phyloP scores from a whole-genome alignment of 2,888 invertebrate genomes.

The Elmis aenea region DNA sequence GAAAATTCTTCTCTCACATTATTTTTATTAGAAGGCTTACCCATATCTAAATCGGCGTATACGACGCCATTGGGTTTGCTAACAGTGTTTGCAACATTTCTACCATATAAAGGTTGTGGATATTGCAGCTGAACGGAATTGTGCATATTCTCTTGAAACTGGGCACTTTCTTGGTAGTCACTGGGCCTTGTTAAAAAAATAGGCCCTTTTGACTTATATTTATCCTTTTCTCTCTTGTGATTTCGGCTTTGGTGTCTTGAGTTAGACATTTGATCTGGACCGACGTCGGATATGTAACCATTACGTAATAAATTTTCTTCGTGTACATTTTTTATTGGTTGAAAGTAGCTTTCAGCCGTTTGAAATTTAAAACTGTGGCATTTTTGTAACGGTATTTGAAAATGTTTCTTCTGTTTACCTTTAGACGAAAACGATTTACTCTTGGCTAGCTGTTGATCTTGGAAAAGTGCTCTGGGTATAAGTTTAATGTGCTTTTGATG shows the following conservation, averaged over 20 bases:
- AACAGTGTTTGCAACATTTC: conserved; percentile 18
- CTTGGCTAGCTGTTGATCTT: conserved; percentile 40
- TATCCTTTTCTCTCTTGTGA: conserved; percentile 30
- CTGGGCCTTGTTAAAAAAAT: conserved; percentile 39
- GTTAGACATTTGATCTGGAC: conserved; percentile 32
- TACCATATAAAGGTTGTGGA: conserved; percentile 41
- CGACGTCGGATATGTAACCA: conserved; percentile 42
- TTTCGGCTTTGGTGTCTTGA: conserved; percentile 31
- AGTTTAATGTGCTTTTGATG: conserved; percentile 52
- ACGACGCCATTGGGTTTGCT: conserved; percentile 44
- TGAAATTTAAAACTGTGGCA: conserved; percentile 57
- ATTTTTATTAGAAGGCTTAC: conserved; percentile 28
- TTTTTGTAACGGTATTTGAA: conserved; percentile 60
- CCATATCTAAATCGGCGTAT: conserved; percentile 49
- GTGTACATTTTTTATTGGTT: conserved; percentile 60
- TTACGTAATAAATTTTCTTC: conserved; percentile 46
- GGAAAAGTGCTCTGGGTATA: conserved; percentile 42
- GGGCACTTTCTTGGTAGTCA: conserved; percentile 38
- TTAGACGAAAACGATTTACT: conserved; percentile 45
- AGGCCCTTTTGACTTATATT: conserved; percentile 42
- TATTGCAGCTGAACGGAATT: conserved; percentile 45
- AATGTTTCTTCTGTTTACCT: conserved; percentile 54
- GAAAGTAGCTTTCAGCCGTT: conserved; percentile 56
- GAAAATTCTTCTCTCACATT: conserved; percentile 9
- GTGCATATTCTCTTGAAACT: conserved; percentile 40